phyloP scores from a whole-genome alignment of 2,113 vertebrate species.

The human (Homo sapiens) region GRCh38 chr18:75436001-75436500 shows the following conservation, averaged over 20 bases:
- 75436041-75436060: background rate
- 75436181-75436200: background rate
- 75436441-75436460: background rate
- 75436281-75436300: background rate
- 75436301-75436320: background rate
- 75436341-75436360: background rate
- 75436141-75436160: background rate
- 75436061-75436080: background rate
- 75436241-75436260: background rate
- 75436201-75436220: background rate
- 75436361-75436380: background rate
- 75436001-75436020: too few species aligned
- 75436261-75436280: background rate
- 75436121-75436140: background rate
- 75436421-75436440: background rate
- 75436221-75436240: background rate
- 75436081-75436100: background rate
- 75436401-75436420: background rate
- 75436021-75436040: too few species aligned
- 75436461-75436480: background rate
- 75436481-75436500: background rate
- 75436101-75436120: background rate
- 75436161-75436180: background rate
- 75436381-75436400: too few species aligned
- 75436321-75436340: background rate